Evolutionary conservation across 2,888 invertebrate genomes (phyloP), one percentile per base, ranked within the genome.

Genomic region (Hecatera dysodea): DNA sequence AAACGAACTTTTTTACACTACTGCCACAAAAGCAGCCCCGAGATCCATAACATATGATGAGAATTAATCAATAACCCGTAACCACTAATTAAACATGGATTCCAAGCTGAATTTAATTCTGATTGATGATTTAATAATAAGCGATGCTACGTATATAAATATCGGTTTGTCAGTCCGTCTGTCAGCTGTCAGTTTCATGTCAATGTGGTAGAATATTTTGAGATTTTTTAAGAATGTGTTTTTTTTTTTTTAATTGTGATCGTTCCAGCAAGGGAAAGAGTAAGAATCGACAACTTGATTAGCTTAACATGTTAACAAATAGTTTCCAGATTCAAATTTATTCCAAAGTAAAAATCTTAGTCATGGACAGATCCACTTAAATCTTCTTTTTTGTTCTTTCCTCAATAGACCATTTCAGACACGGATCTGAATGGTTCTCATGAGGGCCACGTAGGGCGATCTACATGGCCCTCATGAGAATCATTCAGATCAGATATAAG

Each of bases 71-170:
- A 90, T 91, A 89, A 80, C 53, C 55, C 42, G 39, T 59, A 87
- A 77, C 82, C 83, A 67, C 85, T 86, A 91, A 92, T 93, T 93
- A 93, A 81, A 67, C 29, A 64, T 67, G 70, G 80, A 85, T 85
- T 80, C 71, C 78, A 67, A 80, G 75, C 68, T 74, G 60, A 79
- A 75, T 84, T 86, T 88, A 88, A 90, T 89, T 82, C 84, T 90
- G 92, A 93, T 93, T 91, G 93, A 93, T 93, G 91, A 90, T 90
- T 86, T 92, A 91, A 92, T 93, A 91, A 91, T 90, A 87, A 82
- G 81, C 84, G 89, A 90, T 89, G 89, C 81, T 84, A 82, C 74
- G 82, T 78, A 72, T 87, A 75, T 83, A 84, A 89, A 89, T 88
- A 89, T 88, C 82, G 85, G 87, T 85, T 84, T 80, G 76, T 66